Conservation (phyloP, 2,113 vertebrate genomes). For the Odocoileus hemionus region DNA sequence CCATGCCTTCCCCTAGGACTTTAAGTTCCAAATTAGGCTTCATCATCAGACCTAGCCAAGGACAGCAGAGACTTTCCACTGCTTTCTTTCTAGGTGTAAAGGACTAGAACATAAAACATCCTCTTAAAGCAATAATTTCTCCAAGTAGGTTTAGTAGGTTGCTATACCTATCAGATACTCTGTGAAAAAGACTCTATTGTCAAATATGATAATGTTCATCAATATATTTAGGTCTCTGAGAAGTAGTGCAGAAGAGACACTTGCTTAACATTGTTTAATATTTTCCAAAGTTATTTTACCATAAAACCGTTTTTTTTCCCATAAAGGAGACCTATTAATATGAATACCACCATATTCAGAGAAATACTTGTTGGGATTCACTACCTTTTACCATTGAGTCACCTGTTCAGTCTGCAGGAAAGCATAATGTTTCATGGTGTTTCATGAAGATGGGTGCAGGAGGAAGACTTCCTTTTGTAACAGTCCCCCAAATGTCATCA, state of each 20-base stretch:
- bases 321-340: neutral
- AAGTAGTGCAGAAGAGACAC: neutral
- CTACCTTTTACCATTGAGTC: neutral
- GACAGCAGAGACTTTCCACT: neutral
- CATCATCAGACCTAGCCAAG: neutral
- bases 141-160: neutral
- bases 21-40: neutral
- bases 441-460: neutral
- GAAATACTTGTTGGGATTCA: slow-evolving; percentile 1
- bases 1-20: neutral
- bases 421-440: neutral
- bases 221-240: neutral
- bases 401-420: neutral
- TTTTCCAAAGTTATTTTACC: slow-evolving; percentile 28
- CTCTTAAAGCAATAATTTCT: neutral
- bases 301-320: neutral
- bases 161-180: neutral
- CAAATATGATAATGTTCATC: neutral
- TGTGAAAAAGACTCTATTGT: neutral
- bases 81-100: neutral
- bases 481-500: neutral
- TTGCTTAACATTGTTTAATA: neutral
- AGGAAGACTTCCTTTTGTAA: neutral
- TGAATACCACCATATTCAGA: slow-evolving; percentile 17
- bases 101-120: neutral